Evolutionary conservation across 23 tunicate genomes (phyloP).

Genomic region (Diplosoma virens): DNA sequence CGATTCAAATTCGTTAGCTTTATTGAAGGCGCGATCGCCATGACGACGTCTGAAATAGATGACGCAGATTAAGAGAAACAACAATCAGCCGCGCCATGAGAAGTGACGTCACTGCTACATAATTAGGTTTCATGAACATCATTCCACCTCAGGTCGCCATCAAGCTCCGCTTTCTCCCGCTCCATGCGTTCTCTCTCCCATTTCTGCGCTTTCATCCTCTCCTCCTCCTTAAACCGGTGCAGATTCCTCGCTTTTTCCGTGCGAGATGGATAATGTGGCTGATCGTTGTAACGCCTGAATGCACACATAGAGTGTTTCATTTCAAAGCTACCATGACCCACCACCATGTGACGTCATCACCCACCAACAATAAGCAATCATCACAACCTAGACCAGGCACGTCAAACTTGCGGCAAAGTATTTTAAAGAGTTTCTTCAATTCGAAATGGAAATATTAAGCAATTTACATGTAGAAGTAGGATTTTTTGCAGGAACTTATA

Average conservation of each 20-base stretch:
- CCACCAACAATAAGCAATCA: no score
- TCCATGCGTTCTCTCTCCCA: conserved; percentile 88
- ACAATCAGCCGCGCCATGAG: not conserved
- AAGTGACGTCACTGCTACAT: no score
- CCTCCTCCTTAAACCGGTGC: conserved; percentile 77
- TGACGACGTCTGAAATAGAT: conserved; percentile 60
- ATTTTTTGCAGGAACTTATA: no score
- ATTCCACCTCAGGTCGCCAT: conserved; percentile 58
- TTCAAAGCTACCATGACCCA: no score
- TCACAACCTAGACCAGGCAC: no score
- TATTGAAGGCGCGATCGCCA: conserved; percentile 39
- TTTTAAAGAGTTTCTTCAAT: no score
- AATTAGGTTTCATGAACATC: not conserved
- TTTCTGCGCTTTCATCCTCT: conserved; percentile 64
- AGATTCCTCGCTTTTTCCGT: conserved; percentile 47
- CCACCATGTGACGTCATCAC: no score
- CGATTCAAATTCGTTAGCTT: conserved; percentile 29
- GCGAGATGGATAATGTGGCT: conserved; percentile 40
- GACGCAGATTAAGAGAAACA: not conserved
- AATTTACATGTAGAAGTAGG: no score
- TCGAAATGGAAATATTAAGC: no score
- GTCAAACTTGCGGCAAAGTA: no score
- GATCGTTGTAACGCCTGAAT: conserved; percentile 45
- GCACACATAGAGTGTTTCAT: no score
- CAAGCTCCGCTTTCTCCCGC: conserved; percentile 78